Evolutionary conservation across 2,888 invertebrate genomes (phyloP), one percentile per base, ranked within the genome.

Genomic region (Synanthedon vespiformis): DNA sequence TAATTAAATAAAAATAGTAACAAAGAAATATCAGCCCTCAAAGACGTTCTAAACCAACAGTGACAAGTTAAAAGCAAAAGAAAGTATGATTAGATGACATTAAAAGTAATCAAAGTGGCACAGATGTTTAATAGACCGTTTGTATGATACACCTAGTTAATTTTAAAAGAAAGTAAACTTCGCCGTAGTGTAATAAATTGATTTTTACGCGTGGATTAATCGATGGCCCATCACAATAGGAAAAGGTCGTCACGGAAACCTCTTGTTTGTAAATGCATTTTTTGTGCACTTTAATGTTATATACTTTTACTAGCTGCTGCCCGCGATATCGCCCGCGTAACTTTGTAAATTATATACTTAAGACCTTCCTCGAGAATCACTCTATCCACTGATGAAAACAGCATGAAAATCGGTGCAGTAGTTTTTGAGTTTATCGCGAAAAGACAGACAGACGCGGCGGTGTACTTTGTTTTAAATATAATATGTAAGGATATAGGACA

Each of bases 161-260:
- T 51, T 44, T 59, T 54, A 63, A 71, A 74, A 68, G 72, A 70
- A 72, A 70, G 68, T 70, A 52, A 27, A 49, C 10, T 27, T 47
- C 56, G 57, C 57, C 57, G 61, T 64, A 56, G 64, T 67, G 65
- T 63, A 61, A 62, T 69, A 56, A 73, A 78, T 77, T 68, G 78
- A 80, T 83, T 80, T 44, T 77, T 62, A 73, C 70, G 77, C 70
- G 63, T 65, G 67, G 63, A 40, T 48, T 70, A 73, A 77, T 72
- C 68, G 68, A 72, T 75, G 60, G 60, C 57, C 69, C 56, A 58
- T 62, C 59, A 22, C 66, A 63, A 70, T 72, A 67, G 73, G 68
- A 72, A 74, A 77, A 72, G 61, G 57, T 61, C 12, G 48, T 13
- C 14, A 44, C 44, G 22, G 22, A 22, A 58, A 55, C 57, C 49